These are phyloP conservation scores for Anastrepha ludens DNA, from an alignment of 1,140 invertebrate genomes.

Conservation along the genomic window DNA sequence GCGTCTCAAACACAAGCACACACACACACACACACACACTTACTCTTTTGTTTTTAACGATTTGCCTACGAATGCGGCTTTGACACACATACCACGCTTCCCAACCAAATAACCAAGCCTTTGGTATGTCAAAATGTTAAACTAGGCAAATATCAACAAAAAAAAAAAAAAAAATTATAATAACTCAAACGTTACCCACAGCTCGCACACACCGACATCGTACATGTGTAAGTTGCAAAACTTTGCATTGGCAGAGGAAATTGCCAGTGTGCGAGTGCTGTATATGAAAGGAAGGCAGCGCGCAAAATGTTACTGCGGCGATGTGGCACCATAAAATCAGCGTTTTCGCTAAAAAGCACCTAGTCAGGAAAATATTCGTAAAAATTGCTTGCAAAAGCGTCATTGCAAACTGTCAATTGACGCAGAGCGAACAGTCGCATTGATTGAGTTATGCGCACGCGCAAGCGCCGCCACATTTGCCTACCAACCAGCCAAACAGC, in stretches of 20 bases:
- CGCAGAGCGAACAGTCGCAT: constrained; percentile 14
- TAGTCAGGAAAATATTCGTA: background rate
- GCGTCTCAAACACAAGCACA: background rate
- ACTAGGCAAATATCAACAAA: background rate
- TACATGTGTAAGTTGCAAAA: background rate
- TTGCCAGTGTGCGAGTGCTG: background rate
- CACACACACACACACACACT: background rate
- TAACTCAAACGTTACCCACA: background rate
- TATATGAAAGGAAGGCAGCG: no score
- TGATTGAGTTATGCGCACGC: constrained; percentile 53
- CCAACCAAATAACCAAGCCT: constrained; percentile 13
- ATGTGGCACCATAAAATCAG: background rate
- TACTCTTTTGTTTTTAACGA: background rate
- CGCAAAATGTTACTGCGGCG: background rate
- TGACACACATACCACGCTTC: constrained; percentile 41
- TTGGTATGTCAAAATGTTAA: constrained; percentile 28
- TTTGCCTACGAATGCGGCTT: background rate
- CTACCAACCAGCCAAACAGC: background rate
- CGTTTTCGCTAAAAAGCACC: background rate
- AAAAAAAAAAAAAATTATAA: background rate
- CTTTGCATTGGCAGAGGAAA: background rate
- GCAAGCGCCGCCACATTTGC: constrained; percentile 23
- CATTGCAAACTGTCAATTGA: constrained; percentile 33
- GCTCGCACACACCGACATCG: no score
- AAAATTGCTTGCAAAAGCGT: constrained; percentile 10